A percentile compares a stretch with the other conserved stretches of the same genome.
These are phyloP conservation scores for Amblyraja radiata DNA, from an alignment of 2,797 vertebrate genomes.

Conservation along the genomic window DNA sequence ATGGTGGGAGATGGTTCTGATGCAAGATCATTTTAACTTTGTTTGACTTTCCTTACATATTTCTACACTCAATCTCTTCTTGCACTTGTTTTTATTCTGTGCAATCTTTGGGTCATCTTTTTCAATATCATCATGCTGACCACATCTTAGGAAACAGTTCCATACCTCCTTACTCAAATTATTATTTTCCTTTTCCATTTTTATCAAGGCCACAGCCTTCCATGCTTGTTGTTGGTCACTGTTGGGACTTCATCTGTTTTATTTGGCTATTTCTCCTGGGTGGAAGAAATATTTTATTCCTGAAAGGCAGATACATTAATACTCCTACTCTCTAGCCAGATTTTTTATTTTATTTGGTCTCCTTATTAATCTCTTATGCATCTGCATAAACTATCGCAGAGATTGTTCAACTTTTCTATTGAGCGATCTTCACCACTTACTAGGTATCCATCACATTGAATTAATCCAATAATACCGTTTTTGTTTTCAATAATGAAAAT, in stretches of 20 bases:
- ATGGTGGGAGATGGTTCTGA: neutral
- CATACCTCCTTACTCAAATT: neutral
- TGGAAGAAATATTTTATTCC: neutral
- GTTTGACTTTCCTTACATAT: neutral
- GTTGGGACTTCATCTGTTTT: neutral
- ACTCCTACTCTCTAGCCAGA: neutral
- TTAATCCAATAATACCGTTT: neutral
- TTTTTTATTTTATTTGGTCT: neutral
- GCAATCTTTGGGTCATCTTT: neutral
- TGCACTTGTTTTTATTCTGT: neutral
- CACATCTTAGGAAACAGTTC: too few relatives aligned
- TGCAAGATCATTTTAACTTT: neutral
- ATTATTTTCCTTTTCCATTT: neutral
- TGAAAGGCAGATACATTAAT: neutral
- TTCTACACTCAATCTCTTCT: neutral
- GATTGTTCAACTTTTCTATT: neutral
- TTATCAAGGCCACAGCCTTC: neutral
- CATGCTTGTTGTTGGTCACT: neutral
- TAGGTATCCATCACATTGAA: too few relatives aligned
- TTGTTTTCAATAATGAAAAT: neutral
- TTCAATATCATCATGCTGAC: neutral
- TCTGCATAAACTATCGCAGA: neutral
- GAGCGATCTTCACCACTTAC: neutral
- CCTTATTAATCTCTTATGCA: neutral
- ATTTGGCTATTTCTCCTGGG: neutral